Evolutionary conservation across 2,888 invertebrate genomes (phyloP).

Genomic region (Diaprepes abbreviatus): DNA sequence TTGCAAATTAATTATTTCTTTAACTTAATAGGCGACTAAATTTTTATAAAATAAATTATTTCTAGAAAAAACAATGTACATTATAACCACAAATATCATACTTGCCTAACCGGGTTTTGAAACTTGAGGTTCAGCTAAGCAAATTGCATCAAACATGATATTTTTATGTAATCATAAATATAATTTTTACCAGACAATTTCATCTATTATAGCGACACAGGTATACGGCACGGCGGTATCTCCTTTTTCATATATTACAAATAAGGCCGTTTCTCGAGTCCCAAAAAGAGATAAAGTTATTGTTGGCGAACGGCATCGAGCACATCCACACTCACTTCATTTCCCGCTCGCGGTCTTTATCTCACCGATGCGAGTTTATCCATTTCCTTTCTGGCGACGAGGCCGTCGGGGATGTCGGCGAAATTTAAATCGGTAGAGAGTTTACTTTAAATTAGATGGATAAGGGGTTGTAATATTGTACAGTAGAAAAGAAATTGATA

Average conservation of each 20-base stretch:
- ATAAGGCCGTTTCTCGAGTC: slow-evolving; percentile 48
- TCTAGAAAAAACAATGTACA: no score
- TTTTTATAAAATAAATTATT: no score
- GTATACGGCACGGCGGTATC: slow-evolving; percentile 37
- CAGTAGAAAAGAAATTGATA: not conserved
- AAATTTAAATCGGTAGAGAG: slow-evolving; percentile 46
- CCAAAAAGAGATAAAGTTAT: slow-evolving; percentile 66
- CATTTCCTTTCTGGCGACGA: slow-evolving; percentile 47
- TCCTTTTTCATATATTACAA: slow-evolving; percentile 47
- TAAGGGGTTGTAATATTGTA: slow-evolving; percentile 22
- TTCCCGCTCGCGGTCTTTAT: slow-evolving; percentile 49
- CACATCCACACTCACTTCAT: slow-evolving; percentile 52
- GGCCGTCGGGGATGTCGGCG: slow-evolving; percentile 42
- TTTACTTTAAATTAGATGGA: slow-evolving; percentile 49
- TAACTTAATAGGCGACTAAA: no score
- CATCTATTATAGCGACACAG: slow-evolving; percentile 30
- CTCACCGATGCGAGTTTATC: slow-evolving; percentile 49
- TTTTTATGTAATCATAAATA: slow-evolving; percentile 44
- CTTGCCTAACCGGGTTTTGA: no score
- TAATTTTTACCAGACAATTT: slow-evolving; percentile 43
- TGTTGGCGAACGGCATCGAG: slow-evolving; percentile 62
- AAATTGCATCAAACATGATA: no score
- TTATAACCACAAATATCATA: no score
- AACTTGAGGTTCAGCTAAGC: no score
- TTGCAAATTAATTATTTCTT: no score